Evolutionary conservation across 2,888 invertebrate genomes (phyloP), one percentile per base, ranked within the genome.

Genomic region (Bombyx huttoni): DNA sequence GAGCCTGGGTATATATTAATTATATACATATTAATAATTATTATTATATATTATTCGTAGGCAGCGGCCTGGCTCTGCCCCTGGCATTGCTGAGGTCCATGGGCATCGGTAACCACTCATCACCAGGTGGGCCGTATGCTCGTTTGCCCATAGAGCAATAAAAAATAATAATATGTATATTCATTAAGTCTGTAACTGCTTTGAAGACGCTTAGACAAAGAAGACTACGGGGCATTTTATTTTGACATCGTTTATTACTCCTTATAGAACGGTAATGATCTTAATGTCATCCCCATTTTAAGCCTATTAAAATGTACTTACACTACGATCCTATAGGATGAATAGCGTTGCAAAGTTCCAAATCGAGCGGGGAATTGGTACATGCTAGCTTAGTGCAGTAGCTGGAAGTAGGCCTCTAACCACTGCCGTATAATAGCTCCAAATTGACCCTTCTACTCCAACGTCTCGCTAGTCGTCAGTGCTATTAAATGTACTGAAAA

Each of bases 331-430:
- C 63, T 62, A 59, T 65, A 72, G 68, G 73, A 68, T 78, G 73
- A 81, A 78, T 72, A 59, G 75, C 67, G 68, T 59, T 74, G 73
- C 73, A 81, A 83, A 82, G 75, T 70, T 77, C 74, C 68, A 83
- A 85, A 86, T 85, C 74, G 85, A 80, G 81, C 82, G 77, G 67
- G 75, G 73, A 78, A 82, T 81, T 79, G 76, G 75, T 81, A 76
- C 76, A 81, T 70, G 78, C 73, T 70, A 78, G 87, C 86, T 86
- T 87, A 87, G 86, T 80, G 82, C 86, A 85, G 75, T 75, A 75
- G 79, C 81, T 85, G 86, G 88, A 88, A 88, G 82, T 83, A 81
- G 83, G 85, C 83, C 78, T 85, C 80, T 81, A 83, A 76, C 83
- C 79, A 78, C 84, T 75, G 74, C 74, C 76, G 81, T 85, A 85